phyloP scores from a whole-genome alignment of 2,113 vertebrate genomes.

The Lepisosteus osseus region DNA sequence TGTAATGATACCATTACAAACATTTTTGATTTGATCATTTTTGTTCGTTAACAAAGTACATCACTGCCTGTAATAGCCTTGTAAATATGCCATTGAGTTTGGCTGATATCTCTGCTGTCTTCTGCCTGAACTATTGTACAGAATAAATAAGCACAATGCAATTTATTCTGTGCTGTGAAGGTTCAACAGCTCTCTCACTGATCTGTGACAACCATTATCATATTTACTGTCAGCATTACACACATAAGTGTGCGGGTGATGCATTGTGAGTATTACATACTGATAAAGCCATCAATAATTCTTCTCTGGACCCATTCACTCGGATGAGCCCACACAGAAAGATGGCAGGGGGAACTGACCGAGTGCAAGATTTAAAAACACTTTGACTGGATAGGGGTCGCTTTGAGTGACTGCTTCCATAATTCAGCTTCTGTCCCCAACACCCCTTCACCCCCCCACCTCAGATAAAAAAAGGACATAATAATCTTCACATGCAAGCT shows the following conservation, averaged over 20 bases:
- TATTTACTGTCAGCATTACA: constrained; percentile 79
- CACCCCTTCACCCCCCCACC: background rate
- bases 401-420: constrained; percentile 37
- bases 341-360: constrained; percentile 24
- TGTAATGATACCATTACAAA: no score
- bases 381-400: constrained; percentile 32
- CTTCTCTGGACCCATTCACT: constrained; percentile 55
- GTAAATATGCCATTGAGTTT: constrained; percentile 55
- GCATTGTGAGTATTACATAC: constrained; percentile 60
- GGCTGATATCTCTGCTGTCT: constrained; percentile 49
- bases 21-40: no score
- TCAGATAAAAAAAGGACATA: constrained; percentile 20
- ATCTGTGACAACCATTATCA: constrained; percentile 81
- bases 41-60: no score
- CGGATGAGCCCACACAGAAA: constrained; percentile 37
- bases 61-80: constrained; percentile 28
- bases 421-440: constrained; percentile 27
- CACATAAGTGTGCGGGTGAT: constrained; percentile 73
- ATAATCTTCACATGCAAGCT: constrained; percentile 22
- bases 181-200: constrained; percentile 69
- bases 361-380: constrained; percentile 32
- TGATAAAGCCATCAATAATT: constrained; percentile 83
- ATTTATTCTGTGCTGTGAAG: constrained; percentile 69
- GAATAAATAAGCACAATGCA: constrained; percentile 72
- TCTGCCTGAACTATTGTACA: constrained; percentile 56